A percentile compares a stretch with the other conserved stretches of the same genome.
Conservation (phyloP, 2,888 invertebrate species). For the Geophilus truncorum region DNA sequence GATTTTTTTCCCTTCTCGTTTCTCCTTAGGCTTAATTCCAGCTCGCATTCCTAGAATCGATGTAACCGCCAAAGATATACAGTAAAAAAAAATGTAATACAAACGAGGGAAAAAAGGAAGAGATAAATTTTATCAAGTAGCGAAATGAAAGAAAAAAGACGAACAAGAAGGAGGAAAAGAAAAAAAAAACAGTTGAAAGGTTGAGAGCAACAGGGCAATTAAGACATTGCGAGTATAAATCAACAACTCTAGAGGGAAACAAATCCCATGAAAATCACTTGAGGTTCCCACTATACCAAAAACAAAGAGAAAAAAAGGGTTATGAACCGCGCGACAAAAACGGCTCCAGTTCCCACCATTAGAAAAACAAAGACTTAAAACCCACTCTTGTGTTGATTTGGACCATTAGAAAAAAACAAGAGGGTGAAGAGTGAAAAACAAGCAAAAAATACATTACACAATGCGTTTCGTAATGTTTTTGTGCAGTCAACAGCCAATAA, state of each 20-base stretch:
- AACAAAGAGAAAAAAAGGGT: slow-evolving; percentile 16
- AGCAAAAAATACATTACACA: background rate
- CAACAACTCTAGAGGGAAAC: background rate
- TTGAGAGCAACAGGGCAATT: background rate
- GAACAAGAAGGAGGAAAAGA: background rate
- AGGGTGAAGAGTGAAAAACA: background rate
- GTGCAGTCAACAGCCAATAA: background rate
- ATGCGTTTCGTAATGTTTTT: background rate
- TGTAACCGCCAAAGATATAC: background rate
- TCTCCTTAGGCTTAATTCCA: background rate
- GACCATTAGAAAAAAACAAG: background rate
- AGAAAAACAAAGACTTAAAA: background rate
- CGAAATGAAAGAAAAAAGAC: background rate
- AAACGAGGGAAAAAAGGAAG: background rate
- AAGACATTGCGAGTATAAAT: slow-evolving; percentile 8
- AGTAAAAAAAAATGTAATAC: background rate
- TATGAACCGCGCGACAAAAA: slow-evolving; percentile 9
- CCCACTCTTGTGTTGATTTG: background rate
- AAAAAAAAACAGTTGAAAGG: background rate
- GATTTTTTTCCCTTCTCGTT: too few relatives aligned
- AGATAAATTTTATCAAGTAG: background rate
- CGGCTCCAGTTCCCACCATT: background rate
- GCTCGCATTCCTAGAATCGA: background rate
- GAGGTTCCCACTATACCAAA: background rate
- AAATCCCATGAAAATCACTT: background rate